Evolutionary conservation across 2,113 vertebrate genomes (phyloP), one percentile per base, ranked within the genome.

Genomic region (Marmota flaviventris): DNA sequence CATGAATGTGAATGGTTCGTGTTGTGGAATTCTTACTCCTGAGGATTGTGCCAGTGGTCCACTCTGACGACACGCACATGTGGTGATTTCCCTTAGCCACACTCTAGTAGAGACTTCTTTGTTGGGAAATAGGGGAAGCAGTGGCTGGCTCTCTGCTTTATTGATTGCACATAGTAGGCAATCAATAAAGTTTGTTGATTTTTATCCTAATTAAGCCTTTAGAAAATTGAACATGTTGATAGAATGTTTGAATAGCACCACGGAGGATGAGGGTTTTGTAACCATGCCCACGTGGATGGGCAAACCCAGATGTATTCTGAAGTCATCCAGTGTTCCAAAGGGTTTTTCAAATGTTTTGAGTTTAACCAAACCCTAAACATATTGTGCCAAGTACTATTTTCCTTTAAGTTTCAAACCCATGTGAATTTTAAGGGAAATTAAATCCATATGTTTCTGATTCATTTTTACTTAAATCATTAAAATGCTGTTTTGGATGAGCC

Each of bases 391-490:
- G 92, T 93, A 95, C 96, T 94, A 96, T 97, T 97, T 98, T 91
- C 93, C 97, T 98, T 98, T 96, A 98, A 98, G 96, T 97, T 97
- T 95, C 96, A 98, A 97, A 97, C 95, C 85, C 96, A 98, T 97
- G 97, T 97, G 97, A 97, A 97, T 97, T 97, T 97, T 96, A 97
- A 97, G 97, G 97, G 97, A 97, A 98, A 98, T 98, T 97, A 97
- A 96, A 96, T 91, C 96, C 97, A 97, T 89, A 97, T 98, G 98
- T 97, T 98, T 98, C 97, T 97, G 96, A 97, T 97, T 98, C 97
- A 86, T 98, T 98, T 98, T 97, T 96, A 97, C 96, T 98, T 97
- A 98, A 98, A 95, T 98, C 97, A 97, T 98, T 98, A 98, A 97
- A 96, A 97, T 51, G 94, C 88, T 98, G 97, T 97, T 97, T 97